phyloP scores from a whole-genome alignment of 92 coral and sea anemone genomes.

The Siderastrea radians region DNA sequence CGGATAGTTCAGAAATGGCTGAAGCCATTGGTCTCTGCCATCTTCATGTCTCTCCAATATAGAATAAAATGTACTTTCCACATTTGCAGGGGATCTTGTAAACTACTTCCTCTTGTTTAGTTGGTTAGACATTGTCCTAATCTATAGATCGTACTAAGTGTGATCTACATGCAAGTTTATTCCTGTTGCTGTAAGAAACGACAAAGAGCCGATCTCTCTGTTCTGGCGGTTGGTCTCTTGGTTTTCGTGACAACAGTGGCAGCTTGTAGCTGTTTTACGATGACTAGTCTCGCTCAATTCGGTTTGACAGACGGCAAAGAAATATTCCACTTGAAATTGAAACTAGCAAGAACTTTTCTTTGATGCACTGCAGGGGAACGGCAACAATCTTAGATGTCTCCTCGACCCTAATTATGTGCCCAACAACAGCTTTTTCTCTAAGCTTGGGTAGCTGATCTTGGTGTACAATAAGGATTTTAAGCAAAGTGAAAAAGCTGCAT shows the following conservation, averaged over 20 bases:
- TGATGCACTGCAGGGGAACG: slow-evolving; percentile 48
- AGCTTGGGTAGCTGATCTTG: slow-evolving; percentile 29
- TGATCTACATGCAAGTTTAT: too few species aligned
- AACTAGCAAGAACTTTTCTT: slow-evolving; percentile 51
- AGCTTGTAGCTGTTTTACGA: background rate
- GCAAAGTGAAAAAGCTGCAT: slow-evolving; percentile 9
- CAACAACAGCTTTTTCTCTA: slow-evolving; percentile 37
- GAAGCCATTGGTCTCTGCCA: too few species aligned
- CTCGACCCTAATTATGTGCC: slow-evolving; percentile 31
- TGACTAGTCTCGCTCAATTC: slow-evolving; percentile 58
- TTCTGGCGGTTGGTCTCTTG: background rate
- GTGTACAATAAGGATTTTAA: slow-evolving; percentile 5
- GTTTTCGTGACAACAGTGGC: slow-evolving; percentile 4
- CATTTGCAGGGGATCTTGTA: too few species aligned
- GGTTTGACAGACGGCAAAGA: slow-evolving; percentile 65
- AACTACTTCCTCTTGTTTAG: too few species aligned
- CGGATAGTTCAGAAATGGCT: too few species aligned
- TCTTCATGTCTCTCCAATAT: too few species aligned
- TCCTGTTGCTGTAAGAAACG: too few species aligned
- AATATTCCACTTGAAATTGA: slow-evolving; percentile 46
- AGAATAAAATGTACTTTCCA: too few species aligned
- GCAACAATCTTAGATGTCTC: slow-evolving; percentile 36
- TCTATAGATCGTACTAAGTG: too few species aligned
- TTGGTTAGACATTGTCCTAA: too few species aligned
- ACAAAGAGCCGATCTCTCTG: too few species aligned